Base-by-base conservation (phyloP, 2,888 invertebrate genomes). In the Tanypteryx hageni region DNA sequence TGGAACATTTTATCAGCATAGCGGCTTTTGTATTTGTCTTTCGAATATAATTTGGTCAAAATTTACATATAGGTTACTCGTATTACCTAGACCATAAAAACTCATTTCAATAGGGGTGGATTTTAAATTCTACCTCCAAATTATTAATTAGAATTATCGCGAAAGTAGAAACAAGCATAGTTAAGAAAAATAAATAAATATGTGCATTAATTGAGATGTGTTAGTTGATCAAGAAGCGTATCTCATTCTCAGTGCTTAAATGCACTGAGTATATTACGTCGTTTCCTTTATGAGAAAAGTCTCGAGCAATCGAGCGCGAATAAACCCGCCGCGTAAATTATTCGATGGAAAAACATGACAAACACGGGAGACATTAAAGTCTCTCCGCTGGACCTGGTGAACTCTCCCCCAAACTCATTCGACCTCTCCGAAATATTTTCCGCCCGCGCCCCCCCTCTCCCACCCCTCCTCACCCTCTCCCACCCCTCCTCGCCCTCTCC, bases 361-460 rank as follows among this genome's bases (percentile, higher is more conserved):
- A 89, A 89, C 64, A 64, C 64, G 89, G 64, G 64, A 89, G 89
- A 56, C 64, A 89, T 89, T 89, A 89, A 89, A 44, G 89, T 64
- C 61, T n/a, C 89, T 64, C 18, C 64, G 61, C 31, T n/a, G 89
- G 31, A 89, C 27, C 61, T 68, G 59, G n/a, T 11, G 89, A 89
- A 64, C 44, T 64, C 44, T n/a, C 89, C 68, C 44, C 76, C 3
- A 18, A 27, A 22, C 22, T 22, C 76, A 76, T 76, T 27, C 22
- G 76, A 76, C 76, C 76, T 22, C 9, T 13, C 76, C 27, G 9
- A 76, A 76, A 27, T 76, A 27, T 76, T 76, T 27, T 76, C 68
- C 18, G 68, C 16, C 68, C 61, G 3, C 44, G 44, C 44, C 44
- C 5, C 44, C 5, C 44, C 83, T 10, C 3, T 9, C 0, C 2